Base-by-base conservation (phyloP, 2,797 vertebrate genomes). In the Silurus lanzhouensis region DNA sequence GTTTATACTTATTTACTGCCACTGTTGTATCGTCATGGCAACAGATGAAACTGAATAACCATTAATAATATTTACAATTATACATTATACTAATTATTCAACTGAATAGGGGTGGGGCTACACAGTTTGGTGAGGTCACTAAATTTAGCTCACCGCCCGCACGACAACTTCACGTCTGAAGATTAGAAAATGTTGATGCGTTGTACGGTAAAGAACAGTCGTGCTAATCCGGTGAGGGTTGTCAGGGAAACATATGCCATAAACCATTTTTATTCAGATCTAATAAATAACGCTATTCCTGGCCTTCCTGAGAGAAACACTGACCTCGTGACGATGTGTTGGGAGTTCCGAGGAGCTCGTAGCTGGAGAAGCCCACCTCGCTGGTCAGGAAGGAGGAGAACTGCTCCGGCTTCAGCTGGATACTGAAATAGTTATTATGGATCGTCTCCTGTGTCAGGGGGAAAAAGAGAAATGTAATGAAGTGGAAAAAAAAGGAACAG, bases 331-430 rank as follows among this genome's bases (percentile, higher is more conserved):
- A 90, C 82, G 94, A 93, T 92, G 92, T 95, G 74, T 95, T 94
- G 9, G 97, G 96, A 27, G 95, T 93, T 48, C 95, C 96, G 6
- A 98, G 93, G 83, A 95, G 92, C 91, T 98, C 97, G 58, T 96
- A 97, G 90, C 95, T 96, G 88, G 92, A 95, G 92, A 98, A 98
- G 86, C 97, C 97, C 86, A 98, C 96, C 79, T 97, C 96, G 2
- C 92, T 93, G 25, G 94, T 95, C 85, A 98, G 95, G 91, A 96
- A 98, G 2, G 95, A 93, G 57, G 93, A 92, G 91, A 98, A 98
- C 91, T 97, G 96, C 8, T 97, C 97, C 0, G 97, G 97, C 89
- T 92, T 96, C 90, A 98, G 93, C 71, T 92, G 91, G 90, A 98
- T 98, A 91, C 92, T 95, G 83, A 95, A 91, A 88, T 94, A 98